A percentile compares a stretch with the other conserved stretches of the same genome.
Evolutionary conservation across 2,797 vertebrate species (phyloP).

Genomic region (Gymnoscopelus microlampas): DNA sequence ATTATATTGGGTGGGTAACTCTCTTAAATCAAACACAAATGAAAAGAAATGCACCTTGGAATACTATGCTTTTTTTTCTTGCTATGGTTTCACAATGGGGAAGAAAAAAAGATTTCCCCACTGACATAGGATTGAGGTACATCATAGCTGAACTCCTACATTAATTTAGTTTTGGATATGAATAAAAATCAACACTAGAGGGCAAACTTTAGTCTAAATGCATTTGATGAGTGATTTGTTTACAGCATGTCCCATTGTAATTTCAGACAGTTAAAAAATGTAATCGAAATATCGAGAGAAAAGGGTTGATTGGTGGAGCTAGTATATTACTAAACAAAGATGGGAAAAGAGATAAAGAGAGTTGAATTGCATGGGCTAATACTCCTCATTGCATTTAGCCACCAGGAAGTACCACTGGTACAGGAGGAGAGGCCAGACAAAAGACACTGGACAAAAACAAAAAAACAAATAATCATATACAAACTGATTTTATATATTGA

Average conservation of each 20-base stretch:
- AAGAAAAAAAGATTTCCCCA: constrained; percentile 26
- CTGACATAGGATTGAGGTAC: constrained; percentile 49
- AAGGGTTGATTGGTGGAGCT: constrained; percentile 6
- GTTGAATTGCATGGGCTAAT: constrained; percentile 7
- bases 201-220: constrained; percentile 12
- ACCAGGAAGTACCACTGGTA: constrained; percentile 14
- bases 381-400: constrained; percentile 31
- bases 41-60: constrained; percentile 14
- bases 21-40: constrained; percentile 34
- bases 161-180: constrained; percentile 39
- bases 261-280: constrained; percentile 12
- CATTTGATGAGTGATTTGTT: constrained; percentile 33
- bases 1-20: constrained; percentile 28
- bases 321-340: not conserved
- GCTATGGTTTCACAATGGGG: constrained; percentile 40
- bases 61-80: constrained; percentile 42
- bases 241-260: constrained; percentile 39
- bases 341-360: constrained; percentile 7
- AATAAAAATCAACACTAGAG: constrained; percentile 11
- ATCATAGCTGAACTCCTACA: constrained; percentile 42
- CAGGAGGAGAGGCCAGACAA: not conserved
- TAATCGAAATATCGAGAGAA: constrained; percentile 31
- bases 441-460: constrained; percentile 6
- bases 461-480: constrained; percentile 15
- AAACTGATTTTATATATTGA: not conserved